Evolutionary conservation across 2,888 invertebrate genomes (phyloP), one percentile per base, ranked within the genome.

Genomic region (Harpalus rubripes): DNA sequence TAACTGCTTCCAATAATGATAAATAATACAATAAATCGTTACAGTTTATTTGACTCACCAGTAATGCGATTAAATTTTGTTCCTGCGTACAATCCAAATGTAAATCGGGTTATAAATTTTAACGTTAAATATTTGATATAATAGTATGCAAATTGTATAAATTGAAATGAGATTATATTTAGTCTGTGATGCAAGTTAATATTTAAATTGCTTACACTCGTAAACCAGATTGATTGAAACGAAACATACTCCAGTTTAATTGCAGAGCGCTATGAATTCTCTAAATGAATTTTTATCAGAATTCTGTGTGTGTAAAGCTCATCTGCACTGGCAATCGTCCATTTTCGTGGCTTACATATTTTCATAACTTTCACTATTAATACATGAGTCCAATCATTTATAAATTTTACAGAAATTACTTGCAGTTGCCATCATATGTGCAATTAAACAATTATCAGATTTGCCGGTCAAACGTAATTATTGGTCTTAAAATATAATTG

Each of bases 161-260:
- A 52, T 52, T 52, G 44, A 52, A 52, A 52, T 12, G 44, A 52
- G 44, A 10, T 52, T 59, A 59, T 59, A 59, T 59, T 59, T 59
- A 16, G 16, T 59, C 59, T 52, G 44, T 52, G 44, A 52, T 12
- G 22, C 22, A 63, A 63, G 68, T 39, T 32, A 68, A 39, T 32
- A 39, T 68, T 26, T 32, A 68, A 68, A 68, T 68, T 15, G 68
- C 68, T 2, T n/a, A 15, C 68, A 39, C 3, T 39, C 68, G 15
- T 68, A 68, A 68, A 68, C 68, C 68, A 68, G 68, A 41, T 68
- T 68, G 68, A 68, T 68, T 68, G 68, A 32, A 68, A 68, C 26
- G 68, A 68, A 39, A 3, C 7, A 39, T 32, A 68, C 39, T 39
- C 39, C 10, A 26, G 15, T 16, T 16, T 68, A 68, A 68, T 68